Conservation (phyloP, 30 jellyfish, hydroid and myxozoan species). For the Mastigias papua region DNA sequence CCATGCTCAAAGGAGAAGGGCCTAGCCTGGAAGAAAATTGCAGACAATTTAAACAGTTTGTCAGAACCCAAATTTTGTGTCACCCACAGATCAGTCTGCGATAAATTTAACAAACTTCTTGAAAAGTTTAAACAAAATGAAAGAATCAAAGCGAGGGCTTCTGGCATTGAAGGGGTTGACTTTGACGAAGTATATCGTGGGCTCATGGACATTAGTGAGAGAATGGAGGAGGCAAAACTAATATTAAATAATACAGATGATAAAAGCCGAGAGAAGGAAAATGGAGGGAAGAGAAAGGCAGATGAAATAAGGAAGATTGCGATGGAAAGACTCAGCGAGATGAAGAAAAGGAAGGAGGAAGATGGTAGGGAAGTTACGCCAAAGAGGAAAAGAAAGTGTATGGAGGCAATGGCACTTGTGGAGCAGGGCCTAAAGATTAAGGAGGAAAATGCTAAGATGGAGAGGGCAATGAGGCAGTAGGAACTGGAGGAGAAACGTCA, state of each 20-base stretch:
- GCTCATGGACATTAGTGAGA: background rate
- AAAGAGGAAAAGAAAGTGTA: background rate
- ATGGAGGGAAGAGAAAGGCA: background rate
- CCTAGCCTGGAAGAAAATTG: background rate
- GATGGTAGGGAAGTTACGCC: background rate
- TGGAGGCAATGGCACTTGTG: background rate
- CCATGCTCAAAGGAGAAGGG: background rate
- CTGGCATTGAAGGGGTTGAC: background rate
- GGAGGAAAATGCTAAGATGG: background rate
- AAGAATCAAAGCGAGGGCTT: background rate
- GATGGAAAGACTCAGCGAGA: background rate
- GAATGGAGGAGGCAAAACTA: background rate
- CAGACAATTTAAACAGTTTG: background rate
- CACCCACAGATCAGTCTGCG: background rate
- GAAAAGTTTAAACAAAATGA: background rate
- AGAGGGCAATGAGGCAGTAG: background rate
- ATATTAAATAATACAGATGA: background rate
- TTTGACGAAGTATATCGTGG: background rate
- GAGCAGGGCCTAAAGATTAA: background rate
- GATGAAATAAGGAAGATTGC: background rate
- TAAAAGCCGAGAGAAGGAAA: background rate
- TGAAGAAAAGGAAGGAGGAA: background rate
- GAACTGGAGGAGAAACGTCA: background rate
- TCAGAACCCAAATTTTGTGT: background rate
- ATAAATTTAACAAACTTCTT: background rate